These are phyloP conservation scores for Drosophila subsilvestris DNA, from an alignment of 2,888 invertebrate species.

Conservation along the genomic window DNA sequence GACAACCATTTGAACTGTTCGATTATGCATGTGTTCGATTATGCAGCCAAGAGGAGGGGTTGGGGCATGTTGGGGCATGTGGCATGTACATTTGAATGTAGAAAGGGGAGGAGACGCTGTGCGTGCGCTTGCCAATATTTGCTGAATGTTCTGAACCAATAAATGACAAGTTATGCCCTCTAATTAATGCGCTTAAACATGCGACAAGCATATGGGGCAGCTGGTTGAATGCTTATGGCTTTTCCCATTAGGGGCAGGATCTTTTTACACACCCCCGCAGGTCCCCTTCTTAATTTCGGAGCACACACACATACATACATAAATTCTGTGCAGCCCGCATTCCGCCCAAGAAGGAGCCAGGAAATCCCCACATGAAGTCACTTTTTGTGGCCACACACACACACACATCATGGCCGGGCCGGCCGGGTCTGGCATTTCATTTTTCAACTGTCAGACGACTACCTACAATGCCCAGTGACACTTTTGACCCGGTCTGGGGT, in stretches of 20 bases:
- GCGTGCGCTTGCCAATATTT: conserved; percentile 48
- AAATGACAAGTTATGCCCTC: conserved; percentile 71
- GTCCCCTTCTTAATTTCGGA: conserved; percentile 35
- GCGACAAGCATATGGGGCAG: conserved; percentile 58
- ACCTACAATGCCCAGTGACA: conserved; percentile 43
- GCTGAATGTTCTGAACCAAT: conserved; percentile 59
- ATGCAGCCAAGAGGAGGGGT: background rate
- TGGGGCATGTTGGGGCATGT: background rate
- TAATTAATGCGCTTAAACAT: conserved; percentile 72
- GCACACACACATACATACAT: conserved; percentile 16
- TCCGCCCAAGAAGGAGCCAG: conserved; percentile 11
- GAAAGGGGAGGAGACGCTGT: conserved; percentile 12
- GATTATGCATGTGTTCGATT: conserved; percentile 68
- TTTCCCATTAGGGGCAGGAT: conserved; percentile 1
- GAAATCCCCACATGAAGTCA: conserved; percentile 17
- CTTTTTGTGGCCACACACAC: conserved; percentile 48
- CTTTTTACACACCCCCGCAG: too few relatives aligned
- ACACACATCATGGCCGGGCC: conserved; percentile 45
- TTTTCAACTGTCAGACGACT: conserved; percentile 51
- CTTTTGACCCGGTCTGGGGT: conserved; percentile 36
- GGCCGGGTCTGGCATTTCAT: conserved; percentile 33
- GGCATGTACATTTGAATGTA: background rate
- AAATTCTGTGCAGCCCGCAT: conserved; percentile 33
- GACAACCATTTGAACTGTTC: conserved; percentile 52
- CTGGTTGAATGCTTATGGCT: conserved; percentile 7